phyloP scores from a whole-genome alignment of 2,797 vertebrate species.

The Anolis apletophallus region DNA sequence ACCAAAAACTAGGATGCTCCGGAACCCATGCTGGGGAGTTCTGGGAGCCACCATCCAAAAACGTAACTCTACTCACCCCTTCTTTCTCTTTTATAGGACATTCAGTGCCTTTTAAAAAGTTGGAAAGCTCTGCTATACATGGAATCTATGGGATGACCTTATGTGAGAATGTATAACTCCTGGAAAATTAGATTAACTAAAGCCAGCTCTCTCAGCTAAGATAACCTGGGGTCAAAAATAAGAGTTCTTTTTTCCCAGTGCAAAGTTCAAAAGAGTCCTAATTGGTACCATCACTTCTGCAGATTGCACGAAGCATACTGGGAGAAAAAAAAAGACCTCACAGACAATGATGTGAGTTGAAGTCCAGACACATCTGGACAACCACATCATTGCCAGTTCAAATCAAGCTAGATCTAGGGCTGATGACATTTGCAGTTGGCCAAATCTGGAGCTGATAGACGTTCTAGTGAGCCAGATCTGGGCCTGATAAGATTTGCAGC shows the following conservation, averaged over 20 bases:
- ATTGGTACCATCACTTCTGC: not conserved
- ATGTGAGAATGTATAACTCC: not conserved
- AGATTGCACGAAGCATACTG: not conserved
- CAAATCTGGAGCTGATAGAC: too few species aligned
- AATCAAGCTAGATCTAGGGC: too few species aligned
- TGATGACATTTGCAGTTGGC: too few species aligned
- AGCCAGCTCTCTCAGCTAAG: constrained; percentile 6
- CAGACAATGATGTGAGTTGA: not conserved
- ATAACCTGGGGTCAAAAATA: not conserved
- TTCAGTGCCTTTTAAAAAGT: not conserved
- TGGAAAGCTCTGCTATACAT: constrained; percentile 1
- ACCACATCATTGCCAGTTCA: too few species aligned
- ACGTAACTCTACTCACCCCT: too few species aligned
- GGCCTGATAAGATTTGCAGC: too few species aligned
- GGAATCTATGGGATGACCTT: not conserved
- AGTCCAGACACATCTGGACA: too few species aligned
- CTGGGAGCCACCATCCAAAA: too few species aligned
- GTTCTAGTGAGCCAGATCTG: too few species aligned
- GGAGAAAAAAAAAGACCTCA: not conserved
- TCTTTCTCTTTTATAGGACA: not conserved
- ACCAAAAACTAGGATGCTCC: too few species aligned
- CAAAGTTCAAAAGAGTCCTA: not conserved
- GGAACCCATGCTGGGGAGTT: too few species aligned
- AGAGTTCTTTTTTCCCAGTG: not conserved
- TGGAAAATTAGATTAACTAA: not conserved